Percentiles rank a stretch among this genome's conserved stretches.
These are phyloP conservation scores for Nasonia longicornis DNA, from an alignment of 1,140 invertebrate species.

Conservation along the genomic window DNA sequence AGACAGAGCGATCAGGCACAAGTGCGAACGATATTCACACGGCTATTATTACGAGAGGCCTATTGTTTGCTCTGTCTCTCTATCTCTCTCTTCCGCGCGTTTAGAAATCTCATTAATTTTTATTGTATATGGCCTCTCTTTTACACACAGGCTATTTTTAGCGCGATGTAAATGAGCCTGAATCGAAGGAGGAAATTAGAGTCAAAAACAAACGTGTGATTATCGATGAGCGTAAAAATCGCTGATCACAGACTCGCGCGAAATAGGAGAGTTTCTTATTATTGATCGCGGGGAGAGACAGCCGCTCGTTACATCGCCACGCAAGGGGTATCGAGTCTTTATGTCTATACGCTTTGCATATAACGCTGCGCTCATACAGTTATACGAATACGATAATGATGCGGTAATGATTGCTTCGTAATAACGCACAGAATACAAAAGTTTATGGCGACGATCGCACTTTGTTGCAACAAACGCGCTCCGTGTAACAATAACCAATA, in stretches of 20 bases:
- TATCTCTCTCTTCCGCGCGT: neutral
- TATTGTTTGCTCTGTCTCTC: slow-evolving; percentile 17
- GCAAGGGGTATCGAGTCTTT: too few species aligned
- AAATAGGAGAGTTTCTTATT: neutral
- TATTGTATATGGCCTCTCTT: slow-evolving; percentile 8
- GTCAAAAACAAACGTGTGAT: slow-evolving; percentile 32
- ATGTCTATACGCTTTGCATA: neutral
- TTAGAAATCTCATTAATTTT: slow-evolving; percentile 38
- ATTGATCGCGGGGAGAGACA: neutral
- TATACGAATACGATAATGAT: too few species aligned
- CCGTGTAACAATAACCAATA: slow-evolving; percentile 4
- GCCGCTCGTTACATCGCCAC: too few species aligned
- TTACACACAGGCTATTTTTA: neutral
- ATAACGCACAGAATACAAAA: too few species aligned
- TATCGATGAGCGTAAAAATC: slow-evolving; percentile 19
- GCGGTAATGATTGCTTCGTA: too few species aligned
- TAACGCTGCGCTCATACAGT: neutral
- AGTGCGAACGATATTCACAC: slow-evolving; percentile 22
- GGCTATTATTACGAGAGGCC: slow-evolving; percentile 2
- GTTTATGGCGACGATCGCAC: too few species aligned
- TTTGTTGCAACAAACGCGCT: too few species aligned
- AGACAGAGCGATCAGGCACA: neutral
- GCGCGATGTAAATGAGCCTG: slow-evolving; percentile 11
- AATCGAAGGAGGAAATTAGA: slow-evolving; percentile 8
- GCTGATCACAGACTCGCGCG: neutral